phyloP scores from a whole-genome alignment of 2,797 vertebrate genomes.

The Epinephelus malabaricus region DNA sequence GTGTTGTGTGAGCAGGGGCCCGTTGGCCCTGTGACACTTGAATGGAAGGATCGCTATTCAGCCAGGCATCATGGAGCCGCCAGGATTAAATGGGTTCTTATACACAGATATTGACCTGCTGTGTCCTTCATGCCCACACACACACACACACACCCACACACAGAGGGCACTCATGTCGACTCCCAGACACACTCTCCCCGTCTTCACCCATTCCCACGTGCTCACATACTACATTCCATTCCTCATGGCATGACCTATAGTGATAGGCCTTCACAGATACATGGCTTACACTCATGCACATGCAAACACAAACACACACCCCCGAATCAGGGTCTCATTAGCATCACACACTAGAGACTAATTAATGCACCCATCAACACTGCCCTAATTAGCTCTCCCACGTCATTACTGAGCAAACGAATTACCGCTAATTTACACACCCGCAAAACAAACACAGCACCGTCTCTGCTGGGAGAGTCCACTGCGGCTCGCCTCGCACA shows the following conservation, averaged over 20 bases:
- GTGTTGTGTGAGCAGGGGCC: conserved; percentile 34
- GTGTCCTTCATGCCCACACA: conserved; percentile 17
- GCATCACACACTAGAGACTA: conserved; percentile 87
- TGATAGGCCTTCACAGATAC: conserved; percentile 67
- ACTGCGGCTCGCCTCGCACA: conserved; percentile 56
- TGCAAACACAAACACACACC: conserved; percentile 73
- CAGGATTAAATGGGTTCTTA: conserved; percentile 63
- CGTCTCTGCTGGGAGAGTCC: conserved; percentile 80
- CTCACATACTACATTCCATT: conserved; percentile 27
- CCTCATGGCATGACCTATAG: conserved; percentile 67
- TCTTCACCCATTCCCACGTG: conserved; percentile 33
- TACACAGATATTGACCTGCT: conserved; percentile 42
- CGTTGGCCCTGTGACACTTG: conserved; percentile 47
- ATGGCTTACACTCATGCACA: conserved; percentile 66
- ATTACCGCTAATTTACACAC: conserved; percentile 87
- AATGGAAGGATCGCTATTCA: conserved; percentile 62
- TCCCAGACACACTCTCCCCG: conserved; percentile 3
- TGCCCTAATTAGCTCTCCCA: conserved; percentile 87
- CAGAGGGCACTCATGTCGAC: conserved; percentile 23
- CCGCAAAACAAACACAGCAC: conserved; percentile 87
- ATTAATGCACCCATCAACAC: conserved; percentile 88
- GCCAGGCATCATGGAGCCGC: conserved; percentile 59
- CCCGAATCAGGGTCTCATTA: conserved; percentile 86
- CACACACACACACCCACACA: conserved; percentile 21
- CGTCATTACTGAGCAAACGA: conserved; percentile 89